A percentile compares a stretch with the other conserved stretches of the same genome.
Conservation (phyloP, 2,113 vertebrate genomes). For the Podarcis raffonei region DNA sequence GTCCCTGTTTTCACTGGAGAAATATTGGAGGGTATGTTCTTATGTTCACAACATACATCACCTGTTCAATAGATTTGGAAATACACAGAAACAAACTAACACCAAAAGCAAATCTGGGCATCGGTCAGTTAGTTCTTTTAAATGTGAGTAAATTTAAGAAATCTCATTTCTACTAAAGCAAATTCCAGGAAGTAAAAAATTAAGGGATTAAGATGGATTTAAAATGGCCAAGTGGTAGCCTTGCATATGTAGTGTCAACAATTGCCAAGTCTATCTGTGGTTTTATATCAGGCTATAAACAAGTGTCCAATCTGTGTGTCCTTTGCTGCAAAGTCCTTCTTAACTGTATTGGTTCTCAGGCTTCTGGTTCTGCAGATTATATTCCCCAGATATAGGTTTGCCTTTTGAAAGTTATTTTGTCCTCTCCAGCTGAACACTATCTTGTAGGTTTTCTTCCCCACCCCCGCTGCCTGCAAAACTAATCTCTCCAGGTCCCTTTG, state of each 20-base stretch:
- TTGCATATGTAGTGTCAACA: background rate
- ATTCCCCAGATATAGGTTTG: conserved; percentile 37
- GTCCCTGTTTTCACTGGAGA: no score
- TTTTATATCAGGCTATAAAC: conserved; percentile 10
- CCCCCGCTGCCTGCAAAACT: conserved; percentile 38
- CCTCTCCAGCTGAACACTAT: conserved; percentile 49
- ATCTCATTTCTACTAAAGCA: conserved; percentile 14
- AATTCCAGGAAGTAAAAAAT: background rate
- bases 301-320: conserved; percentile 1
- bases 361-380: conserved; percentile 9
- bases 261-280: conserved; percentile 43
- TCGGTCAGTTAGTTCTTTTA: background rate
- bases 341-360: background rate
- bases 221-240: background rate
- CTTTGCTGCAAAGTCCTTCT: background rate
- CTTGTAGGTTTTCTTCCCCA: conserved; percentile 42
- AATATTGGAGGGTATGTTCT: no score
- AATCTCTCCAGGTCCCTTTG: conserved; percentile 61
- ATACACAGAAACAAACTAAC: background rate
- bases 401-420: background rate
- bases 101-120: background rate
- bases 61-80: background rate
- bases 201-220: background rate
- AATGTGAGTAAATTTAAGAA: background rate
- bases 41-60: background rate